These are phyloP conservation scores for Melospiza georgiana DNA, from an alignment of 2,113 vertebrate species.

Conservation along the genomic window DNA sequence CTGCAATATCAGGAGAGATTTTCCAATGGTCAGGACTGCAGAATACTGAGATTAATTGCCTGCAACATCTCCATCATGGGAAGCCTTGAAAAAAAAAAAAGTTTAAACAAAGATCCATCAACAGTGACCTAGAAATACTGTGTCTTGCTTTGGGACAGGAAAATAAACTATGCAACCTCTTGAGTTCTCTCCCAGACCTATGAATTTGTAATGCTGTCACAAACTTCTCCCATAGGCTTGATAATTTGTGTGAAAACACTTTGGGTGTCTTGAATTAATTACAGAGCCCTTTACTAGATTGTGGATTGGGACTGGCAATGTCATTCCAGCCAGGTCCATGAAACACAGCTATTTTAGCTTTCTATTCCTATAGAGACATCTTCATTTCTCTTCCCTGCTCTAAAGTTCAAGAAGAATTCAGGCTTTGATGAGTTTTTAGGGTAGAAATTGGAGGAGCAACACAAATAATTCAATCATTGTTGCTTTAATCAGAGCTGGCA, in stretches of 20 bases:
- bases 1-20: not conserved
- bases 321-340: not conserved
- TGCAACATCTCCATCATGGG: not conserved
- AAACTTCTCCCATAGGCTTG: not conserved
- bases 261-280: constrained; percentile 20
- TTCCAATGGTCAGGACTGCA: not conserved
- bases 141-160: not conserved
- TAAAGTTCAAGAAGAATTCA: not conserved
- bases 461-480: not conserved
- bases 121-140: not conserved
- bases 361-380: not conserved
- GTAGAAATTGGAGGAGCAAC: not conserved
- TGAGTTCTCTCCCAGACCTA: not conserved
- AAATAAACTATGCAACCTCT: not conserved
- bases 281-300: not conserved
- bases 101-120: not conserved
- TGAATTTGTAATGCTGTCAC: not conserved
- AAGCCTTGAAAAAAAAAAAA: not conserved
- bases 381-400: not conserved
- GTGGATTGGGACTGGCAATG: not conserved
- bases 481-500: not conserved
- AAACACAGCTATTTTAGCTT: not conserved
- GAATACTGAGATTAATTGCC: not conserved
- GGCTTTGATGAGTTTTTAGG: not conserved
- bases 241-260: not conserved